phyloP scores from a whole-genome alignment of 2,113 vertebrate genomes.

The Gila orcuttii region DNA sequence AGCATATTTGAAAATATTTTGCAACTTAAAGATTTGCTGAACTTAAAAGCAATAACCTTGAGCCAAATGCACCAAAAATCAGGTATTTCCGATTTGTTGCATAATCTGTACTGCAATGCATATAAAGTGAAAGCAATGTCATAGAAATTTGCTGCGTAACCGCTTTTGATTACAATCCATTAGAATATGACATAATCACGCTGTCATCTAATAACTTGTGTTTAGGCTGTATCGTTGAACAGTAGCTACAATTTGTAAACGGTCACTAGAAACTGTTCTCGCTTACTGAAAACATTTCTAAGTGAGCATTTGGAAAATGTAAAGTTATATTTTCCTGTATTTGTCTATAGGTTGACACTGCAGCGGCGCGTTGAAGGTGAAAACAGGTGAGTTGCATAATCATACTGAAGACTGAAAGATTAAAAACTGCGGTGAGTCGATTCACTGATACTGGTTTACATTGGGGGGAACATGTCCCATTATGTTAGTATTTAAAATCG shows the following conservation, averaged over 20 bases:
- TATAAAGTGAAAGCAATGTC: conserved; percentile 10
- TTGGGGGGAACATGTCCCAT: neutral
- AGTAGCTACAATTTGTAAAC: neutral
- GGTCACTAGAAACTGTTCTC: neutral
- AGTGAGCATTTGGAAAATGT: neutral
- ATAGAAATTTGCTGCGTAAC: neutral
- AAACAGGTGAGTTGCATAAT: neutral
- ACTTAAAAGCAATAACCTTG: neutral
- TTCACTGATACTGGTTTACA: neutral
- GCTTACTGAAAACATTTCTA: neutral
- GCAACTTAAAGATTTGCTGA: neutral
- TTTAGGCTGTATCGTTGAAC: neutral
- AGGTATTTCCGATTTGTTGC: neutral
- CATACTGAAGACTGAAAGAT: neutral
- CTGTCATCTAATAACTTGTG: neutral
- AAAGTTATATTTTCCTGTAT: neutral
- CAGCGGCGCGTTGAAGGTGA: neutral
- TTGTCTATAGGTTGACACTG: conserved; percentile 3
- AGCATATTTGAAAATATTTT: neutral
- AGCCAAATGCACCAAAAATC: neutral
- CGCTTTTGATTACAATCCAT: neutral
- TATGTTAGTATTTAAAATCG: neutral
- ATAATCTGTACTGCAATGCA: neutral
- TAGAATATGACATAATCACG: neutral
- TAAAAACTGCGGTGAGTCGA: neutral